Evolutionary conservation across 2,113 vertebrate species (phyloP).

Genomic region (Lepisosteus osseus): DNA sequence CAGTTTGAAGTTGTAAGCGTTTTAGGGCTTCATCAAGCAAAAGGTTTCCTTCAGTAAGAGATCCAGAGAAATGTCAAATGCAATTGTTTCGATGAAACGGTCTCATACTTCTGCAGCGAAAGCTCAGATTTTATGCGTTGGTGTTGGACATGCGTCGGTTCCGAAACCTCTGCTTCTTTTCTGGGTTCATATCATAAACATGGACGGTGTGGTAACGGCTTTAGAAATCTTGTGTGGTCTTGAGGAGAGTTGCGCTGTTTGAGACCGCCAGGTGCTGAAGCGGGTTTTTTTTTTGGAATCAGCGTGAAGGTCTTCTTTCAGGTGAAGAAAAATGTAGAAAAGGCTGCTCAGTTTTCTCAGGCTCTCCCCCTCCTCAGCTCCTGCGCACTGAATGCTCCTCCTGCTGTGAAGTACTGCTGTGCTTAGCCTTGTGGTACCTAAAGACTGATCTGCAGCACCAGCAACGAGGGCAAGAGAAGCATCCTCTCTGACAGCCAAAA

Average conservation of each 20-base stretch:
- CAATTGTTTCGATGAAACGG: conserved; percentile 25
- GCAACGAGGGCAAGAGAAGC: conserved; percentile 38
- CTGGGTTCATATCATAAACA: no score
- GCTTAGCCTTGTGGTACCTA: conserved; percentile 49
- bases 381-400: conserved; percentile 54
- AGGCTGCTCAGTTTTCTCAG: conserved; percentile 37
- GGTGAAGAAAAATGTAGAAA: conserved; percentile 33
- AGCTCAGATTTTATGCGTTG: conserved; percentile 4
- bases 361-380: conserved; percentile 38
- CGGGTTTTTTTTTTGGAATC: conserved; percentile 24
- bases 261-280: background rate
- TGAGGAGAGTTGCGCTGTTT: background rate
- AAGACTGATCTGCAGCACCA: conserved; percentile 32
- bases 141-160: conserved; percentile 36
- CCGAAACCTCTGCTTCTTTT: conserved; percentile 33
- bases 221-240: background rate
- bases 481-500: conserved; percentile 17
- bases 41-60: conserved; percentile 38
- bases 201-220: no score
- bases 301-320: conserved; percentile 37
- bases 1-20: conserved; percentile 42
- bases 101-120: conserved; percentile 34
- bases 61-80: conserved; percentile 20
- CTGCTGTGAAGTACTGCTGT: conserved; percentile 48
- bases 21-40: conserved; percentile 23